Percentiles rank a stretch among this genome's conserved stretches.
phyloP scores from a whole-genome alignment of 2,113 vertebrate genomes.

The Pelmatolapia mariae region DNA sequence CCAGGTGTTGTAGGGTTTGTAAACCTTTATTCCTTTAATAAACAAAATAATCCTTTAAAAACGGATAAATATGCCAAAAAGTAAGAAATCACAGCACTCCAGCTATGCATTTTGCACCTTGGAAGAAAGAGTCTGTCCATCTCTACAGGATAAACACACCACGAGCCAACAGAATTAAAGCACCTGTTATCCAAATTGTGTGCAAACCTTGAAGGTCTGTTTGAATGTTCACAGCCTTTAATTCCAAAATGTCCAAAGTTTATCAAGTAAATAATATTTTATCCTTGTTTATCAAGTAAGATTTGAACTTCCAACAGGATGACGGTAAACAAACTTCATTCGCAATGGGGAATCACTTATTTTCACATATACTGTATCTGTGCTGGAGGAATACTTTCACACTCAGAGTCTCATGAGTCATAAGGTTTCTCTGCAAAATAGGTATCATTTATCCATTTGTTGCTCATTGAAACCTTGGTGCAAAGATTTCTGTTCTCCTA shows the following conservation, averaged over 20 bases:
- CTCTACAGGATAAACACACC: fast-evolving
- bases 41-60: not conserved
- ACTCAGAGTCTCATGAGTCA: not conserved
- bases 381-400: not conserved
- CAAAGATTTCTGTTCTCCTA: fast-evolving
- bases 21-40: not conserved
- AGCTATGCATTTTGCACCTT: not conserved
- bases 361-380: not conserved
- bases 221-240: not conserved
- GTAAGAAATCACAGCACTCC: not conserved
- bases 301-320: not conserved
- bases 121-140: not conserved
- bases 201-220: not conserved
- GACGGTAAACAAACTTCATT: not conserved
- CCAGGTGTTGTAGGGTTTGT: not conserved
- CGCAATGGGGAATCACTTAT: fast-evolving
- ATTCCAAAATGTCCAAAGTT: not conserved
- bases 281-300: no score
- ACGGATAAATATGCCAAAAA: not conserved
- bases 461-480: not conserved
- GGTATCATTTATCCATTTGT: not conserved
- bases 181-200: fast-evolving
- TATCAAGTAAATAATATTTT: not conserved
- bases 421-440: fast-evolving
- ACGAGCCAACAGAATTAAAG: not conserved